A percentile compares a stretch with the other conserved stretches of the same genome.
phyloP scores from a whole-genome alignment of 2,113 vertebrate genomes.

The Oreochromis niloticus region DNA sequence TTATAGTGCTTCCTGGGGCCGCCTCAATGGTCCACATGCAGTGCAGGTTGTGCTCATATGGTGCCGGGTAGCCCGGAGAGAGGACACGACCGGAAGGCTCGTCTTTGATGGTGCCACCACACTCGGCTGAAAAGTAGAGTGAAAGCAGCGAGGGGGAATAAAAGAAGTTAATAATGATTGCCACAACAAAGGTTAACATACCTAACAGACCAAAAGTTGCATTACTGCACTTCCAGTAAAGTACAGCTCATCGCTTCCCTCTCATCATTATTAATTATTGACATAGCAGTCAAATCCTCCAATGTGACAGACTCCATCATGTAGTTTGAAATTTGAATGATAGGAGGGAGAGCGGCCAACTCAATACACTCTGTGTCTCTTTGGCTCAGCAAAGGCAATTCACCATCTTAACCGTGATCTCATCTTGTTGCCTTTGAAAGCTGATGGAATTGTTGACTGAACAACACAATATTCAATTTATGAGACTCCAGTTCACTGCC shows the following conservation, averaged over 20 bases:
- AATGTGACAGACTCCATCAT: slow-evolving; percentile 16
- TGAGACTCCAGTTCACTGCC: not conserved
- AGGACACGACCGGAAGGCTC: slow-evolving; percentile 84
- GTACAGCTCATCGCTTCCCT: not conserved
- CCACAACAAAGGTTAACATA: not conserved
- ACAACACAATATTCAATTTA: not conserved
- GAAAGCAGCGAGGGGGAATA: not conserved
- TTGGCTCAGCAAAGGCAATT: slow-evolving; percentile 6
- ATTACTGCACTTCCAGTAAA: not conserved
- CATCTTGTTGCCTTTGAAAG: not conserved
- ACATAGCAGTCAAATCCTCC: not conserved
- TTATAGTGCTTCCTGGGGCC: slow-evolving; percentile 89
- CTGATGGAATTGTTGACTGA: slow-evolving; percentile 13
- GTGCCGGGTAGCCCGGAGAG: slow-evolving; percentile 92
- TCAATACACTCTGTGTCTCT: slow-evolving; percentile 5
- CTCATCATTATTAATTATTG: slow-evolving; percentile 33
- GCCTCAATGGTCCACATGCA: slow-evolving; percentile 94
- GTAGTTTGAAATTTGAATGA: slow-evolving; percentile 20
- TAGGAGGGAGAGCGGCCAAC: slow-evolving; percentile 9
- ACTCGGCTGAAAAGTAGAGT: slow-evolving; percentile 80
- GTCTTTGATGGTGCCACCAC: slow-evolving; percentile 85
- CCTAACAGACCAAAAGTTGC: not conserved
- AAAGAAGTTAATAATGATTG: not conserved
- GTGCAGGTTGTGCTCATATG: slow-evolving; percentile 96
- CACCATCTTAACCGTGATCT: slow-evolving; percentile 6